Base-by-base conservation (phyloP, 1,140 invertebrate species). In the Pygmarrhopalites habei region DNA sequence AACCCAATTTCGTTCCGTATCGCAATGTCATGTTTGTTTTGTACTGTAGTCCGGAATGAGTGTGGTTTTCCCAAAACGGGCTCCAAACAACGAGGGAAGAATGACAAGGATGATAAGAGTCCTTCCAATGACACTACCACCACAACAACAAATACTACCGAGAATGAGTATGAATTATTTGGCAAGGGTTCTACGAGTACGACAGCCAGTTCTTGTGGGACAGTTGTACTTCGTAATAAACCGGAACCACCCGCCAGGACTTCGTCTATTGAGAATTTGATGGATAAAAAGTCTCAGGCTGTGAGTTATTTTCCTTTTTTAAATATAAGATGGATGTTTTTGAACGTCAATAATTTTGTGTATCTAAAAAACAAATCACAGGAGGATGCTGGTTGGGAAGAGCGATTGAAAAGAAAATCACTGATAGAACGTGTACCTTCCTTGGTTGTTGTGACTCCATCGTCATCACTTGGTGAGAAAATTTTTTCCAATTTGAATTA, bases 11-110 rank as follows among this genome's bases (percentile, higher is more conserved):
- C n/a, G n/a, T n/a, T n/a, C n/a, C n/a, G n/a, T n/a, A n/a, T n/a
- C n/a, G n/a, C n/a, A n/a, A n/a, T n/a, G n/a, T n/a, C n/a, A n/a
- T n/a, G n/a, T n/a, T n/a, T n/a, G n/a, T n/a, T n/a, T 96, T n/a
- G n/a, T n/a, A n/a, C n/a, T n/a, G n/a, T n/a, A n/a, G n/a, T 97
- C 79, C 92, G 96, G 74, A 86, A 93, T 80, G 94, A 97, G 75
- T 94, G 90, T 59, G 94, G 93, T 1, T 75, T 96, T 35, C 69
- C 69, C 17, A 65, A 64, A 39, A 39, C 56, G 5, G n/a, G n/a
- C n/a, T 66, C 66, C 46, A 91, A 92, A 74, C 89, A 87, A 0
- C 75, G 88, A 17, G 86, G 87, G 74, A 88, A 90, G 75, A 87
- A 90, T 14, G 61, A 59, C 23, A 60, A 67, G 5, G 53, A 64